Base-by-base conservation (phyloP, 2,797 vertebrate genomes). In the Taenioides sp. region DNA sequence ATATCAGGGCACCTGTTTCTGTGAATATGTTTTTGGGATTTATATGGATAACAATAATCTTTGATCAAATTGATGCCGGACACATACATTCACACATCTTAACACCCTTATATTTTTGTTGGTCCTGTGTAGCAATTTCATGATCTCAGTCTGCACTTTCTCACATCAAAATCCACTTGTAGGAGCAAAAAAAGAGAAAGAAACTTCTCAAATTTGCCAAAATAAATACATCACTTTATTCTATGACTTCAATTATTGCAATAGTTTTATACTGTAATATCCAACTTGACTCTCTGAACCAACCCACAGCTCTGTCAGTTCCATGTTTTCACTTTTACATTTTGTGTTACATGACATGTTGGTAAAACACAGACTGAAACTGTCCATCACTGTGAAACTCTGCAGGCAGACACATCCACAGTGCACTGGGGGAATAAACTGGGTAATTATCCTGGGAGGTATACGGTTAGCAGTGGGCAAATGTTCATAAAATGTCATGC, bases 401-500 rank as follows among this genome's bases (percentile, higher is more conserved):
- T 31, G 70, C 81, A 77, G 80, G 37, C 75, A 84, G 74, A 78
- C 84, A 73, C 65, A 73, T 78, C 71, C 72, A 57, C 60, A 43
- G 40, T 69, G 57, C 65, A 22, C 60, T 65, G 60, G 79, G 49
- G 74, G 80, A 83, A 76, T 75, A 81, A 63, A 55, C 27, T 65
- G 68, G 81, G 84, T 68, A 88, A 88, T 87, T 87, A 85, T 83
- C 77, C 78, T 62, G 82, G 81, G 75, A 84, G 77, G 77, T 80
- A 76, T 79, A 75, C 71, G 66, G 70, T 73, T 66, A 75, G 67
- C 65, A 72, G 68, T 80, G 66, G 67, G 61, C 73, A 72, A 40
- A 5, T 57, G 61, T 77, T 86, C 82, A 86, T 69, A 73, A 73
- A 79, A 76, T 78, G 73, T 79, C 83, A 86, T 40, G n/a, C 74